A percentile compares a stretch with the other conserved stretches of the same genome.
These are phyloP conservation scores for Myopa tessellatipennis DNA, from an alignment of 2,888 invertebrate genomes.

Conservation along the genomic window DNA sequence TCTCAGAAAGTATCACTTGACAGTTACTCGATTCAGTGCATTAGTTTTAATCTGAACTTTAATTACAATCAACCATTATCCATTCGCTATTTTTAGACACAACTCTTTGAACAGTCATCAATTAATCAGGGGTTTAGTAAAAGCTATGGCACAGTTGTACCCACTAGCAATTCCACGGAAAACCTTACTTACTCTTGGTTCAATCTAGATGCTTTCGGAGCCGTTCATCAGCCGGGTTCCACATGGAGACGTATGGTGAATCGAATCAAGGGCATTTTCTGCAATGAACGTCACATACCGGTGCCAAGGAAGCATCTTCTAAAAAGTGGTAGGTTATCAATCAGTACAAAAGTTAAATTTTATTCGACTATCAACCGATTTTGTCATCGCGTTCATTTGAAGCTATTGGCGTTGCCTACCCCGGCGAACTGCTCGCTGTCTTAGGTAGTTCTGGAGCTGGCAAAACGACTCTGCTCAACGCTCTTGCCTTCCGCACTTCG, in stretches of 20 bases:
- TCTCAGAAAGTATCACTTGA: no score
- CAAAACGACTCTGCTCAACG: slow-evolving; percentile 93
- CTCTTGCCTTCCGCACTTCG: slow-evolving; percentile 84
- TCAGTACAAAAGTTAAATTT: background rate
- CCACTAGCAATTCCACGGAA: slow-evolving; percentile 52
- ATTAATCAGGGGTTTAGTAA: slow-evolving; percentile 57
- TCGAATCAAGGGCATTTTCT: slow-evolving; percentile 68
- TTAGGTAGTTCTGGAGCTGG: slow-evolving; percentile 94
- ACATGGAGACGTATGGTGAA: slow-evolving; percentile 67
- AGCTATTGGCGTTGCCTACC: slow-evolving; percentile 87
- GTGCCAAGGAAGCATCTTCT: slow-evolving; percentile 76
- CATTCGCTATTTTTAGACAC: background rate
- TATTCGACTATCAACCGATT: background rate
- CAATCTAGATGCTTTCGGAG: slow-evolving; percentile 80
- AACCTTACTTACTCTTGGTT: slow-evolving; percentile 82
- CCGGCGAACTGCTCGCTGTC: slow-evolving; percentile 87
- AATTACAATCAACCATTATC: no score
- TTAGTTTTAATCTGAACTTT: no score
- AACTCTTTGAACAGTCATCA: slow-evolving; percentile 57
- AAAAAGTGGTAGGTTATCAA: slow-evolving; percentile 73
- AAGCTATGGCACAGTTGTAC: slow-evolving; percentile 61
- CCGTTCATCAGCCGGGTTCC: slow-evolving; percentile 70
- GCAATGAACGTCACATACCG: slow-evolving; percentile 64
- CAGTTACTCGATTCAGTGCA: no score
- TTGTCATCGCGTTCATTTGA: background rate